Percentiles rank a stretch among this genome's conserved stretches.
Conservation (phyloP, 2,113 vertebrate species). For the Coptodon rendalli region DNA sequence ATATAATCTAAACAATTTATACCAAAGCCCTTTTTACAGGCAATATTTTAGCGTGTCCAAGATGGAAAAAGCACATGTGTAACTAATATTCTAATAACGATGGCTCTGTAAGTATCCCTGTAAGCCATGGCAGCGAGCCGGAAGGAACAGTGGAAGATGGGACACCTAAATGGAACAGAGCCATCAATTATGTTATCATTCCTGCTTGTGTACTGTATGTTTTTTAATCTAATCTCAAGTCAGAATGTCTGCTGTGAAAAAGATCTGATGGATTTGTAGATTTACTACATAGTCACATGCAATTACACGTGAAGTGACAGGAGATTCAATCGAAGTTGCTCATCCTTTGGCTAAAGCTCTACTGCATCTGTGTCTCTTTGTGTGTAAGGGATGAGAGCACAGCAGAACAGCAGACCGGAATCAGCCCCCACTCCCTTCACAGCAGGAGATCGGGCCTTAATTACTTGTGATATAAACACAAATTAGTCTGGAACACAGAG, state of each 20-base stretch:
- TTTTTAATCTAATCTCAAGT: not conserved
- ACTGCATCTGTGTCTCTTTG: not conserved
- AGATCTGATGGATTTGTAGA: not conserved
- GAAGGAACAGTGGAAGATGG: not conserved
- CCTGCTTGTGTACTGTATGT: fast-evolving
- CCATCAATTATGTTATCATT: not conserved
- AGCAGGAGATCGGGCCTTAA: slow-evolving; percentile 41
- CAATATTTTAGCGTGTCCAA: not conserved
- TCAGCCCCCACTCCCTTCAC: slow-evolving; percentile 12
- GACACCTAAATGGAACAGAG: not conserved
- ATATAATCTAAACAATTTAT: not conserved
- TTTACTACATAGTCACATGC: not conserved
- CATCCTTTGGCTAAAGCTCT: not conserved
- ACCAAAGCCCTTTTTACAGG: not conserved
- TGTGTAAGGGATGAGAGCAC: not conserved
- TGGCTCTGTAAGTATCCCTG: not conserved
- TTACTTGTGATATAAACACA: slow-evolving; percentile 50
- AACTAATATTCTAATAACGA: not conserved
- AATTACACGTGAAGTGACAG: not conserved
- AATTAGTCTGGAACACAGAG: slow-evolving; percentile 46
- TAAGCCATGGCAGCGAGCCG: not conserved
- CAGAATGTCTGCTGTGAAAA: not conserved
- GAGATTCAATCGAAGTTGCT: not conserved
- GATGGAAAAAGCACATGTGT: not conserved
- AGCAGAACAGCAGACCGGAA: slow-evolving; percentile 4